Conservation (phyloP, 2,797 vertebrate genomes). For the Gephyroberyx darwinii region DNA sequence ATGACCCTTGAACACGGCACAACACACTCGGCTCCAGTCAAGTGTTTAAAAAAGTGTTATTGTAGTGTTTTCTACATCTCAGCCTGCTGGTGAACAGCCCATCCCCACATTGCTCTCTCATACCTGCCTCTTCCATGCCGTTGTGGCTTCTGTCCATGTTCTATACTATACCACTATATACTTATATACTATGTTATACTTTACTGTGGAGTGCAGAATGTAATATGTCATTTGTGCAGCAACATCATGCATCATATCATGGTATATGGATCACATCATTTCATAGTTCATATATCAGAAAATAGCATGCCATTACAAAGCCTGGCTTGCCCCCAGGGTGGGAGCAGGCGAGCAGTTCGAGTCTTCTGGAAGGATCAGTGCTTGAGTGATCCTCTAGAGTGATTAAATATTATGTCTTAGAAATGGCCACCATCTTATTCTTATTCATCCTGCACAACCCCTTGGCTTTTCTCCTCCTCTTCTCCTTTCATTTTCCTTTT, state of each 20-base stretch:
- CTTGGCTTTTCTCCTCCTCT: constrained; percentile 14
- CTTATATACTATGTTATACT: not conserved
- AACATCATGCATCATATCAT: constrained; percentile 52
- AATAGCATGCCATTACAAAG: constrained; percentile 48
- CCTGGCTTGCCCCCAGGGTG: constrained; percentile 31
- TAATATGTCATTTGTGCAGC: constrained; percentile 49
- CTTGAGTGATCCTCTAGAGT: constrained; percentile 33
- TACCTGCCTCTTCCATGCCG: constrained; percentile 50
- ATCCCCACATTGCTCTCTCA: constrained; percentile 26
- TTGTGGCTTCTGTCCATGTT: constrained; percentile 43
- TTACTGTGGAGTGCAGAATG: constrained; percentile 29
- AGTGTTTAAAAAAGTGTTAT: constrained; percentile 71
- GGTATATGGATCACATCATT: constrained; percentile 57
- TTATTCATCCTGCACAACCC: constrained; percentile 38
- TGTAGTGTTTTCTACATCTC: constrained; percentile 56
- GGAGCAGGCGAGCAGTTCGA: constrained; percentile 33
- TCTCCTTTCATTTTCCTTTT: constrained; percentile 12
- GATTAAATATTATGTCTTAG: constrained; percentile 65
- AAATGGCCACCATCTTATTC: constrained; percentile 52
- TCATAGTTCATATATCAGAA: constrained; percentile 63
- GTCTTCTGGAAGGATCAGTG: constrained; percentile 41
- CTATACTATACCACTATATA: constrained; percentile 36
- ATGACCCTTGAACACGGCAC: constrained; percentile 74
- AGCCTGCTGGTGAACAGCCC: constrained; percentile 43
- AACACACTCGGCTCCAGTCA: constrained; percentile 66